Evolutionary conservation across 2,888 invertebrate genomes (phyloP), one percentile per base, ranked within the genome.

Genomic region (Emmelina monodactyla): DNA sequence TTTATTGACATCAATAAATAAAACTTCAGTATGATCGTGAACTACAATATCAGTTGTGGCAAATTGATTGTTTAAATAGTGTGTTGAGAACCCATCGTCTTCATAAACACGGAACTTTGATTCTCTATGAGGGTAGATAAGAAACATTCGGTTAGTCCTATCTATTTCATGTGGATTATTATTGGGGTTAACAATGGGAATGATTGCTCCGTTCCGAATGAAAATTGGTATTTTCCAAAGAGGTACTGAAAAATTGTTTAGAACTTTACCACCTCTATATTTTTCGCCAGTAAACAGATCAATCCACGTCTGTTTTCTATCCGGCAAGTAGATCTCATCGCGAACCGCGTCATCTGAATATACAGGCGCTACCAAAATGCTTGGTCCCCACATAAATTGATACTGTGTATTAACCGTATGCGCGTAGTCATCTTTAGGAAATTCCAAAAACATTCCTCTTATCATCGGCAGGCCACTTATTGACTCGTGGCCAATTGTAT

Each of bases 351-450:
- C 39, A 9, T 53, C 53, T 37, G 59, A 58, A 40, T 70, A 78
- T 15, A 78, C 58, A 11, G 78, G 78, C 2, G 78, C 78, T 9
- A 79, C 62, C 40, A 79, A 55, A 34, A 79, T 50, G 42, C 50
- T 56, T n/a, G 75, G 68, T 4, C 78, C 78, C 78, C 78, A 79
- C 76, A 78, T 76, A 41, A 49, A 79, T 41, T 79, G 78, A 39
- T 79, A 79, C 40, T 73, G 69, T n/a, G 67, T 68, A 45, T 68
- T 66, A 22, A 53, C 62, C 2, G 73, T 72, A 35, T 62, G 62
- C 2, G 62, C 65, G 16, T 52, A 36, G 4, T 19, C 45, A 44
- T 68, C 68, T 14, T 59, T 41, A 2, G 73, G 68, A 37, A 66
- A 78, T 49, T 76, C 75, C 14, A 79, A 47, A 33, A 75, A 72